phyloP scores from a whole-genome alignment of 2,888 invertebrate genomes.

The Dicycla oo region DNA sequence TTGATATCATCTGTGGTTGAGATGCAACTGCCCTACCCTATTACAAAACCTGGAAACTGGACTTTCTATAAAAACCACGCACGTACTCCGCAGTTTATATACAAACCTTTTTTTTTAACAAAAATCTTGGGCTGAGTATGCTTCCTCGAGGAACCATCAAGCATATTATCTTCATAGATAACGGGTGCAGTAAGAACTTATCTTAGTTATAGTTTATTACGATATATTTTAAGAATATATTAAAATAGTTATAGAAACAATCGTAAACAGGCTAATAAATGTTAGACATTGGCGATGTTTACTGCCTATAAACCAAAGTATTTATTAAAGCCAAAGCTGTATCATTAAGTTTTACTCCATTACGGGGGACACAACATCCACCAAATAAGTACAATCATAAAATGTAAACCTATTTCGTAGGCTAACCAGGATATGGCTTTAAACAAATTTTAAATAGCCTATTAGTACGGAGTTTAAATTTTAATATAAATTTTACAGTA shows the following conservation, averaged over 20 bases:
- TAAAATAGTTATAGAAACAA: conserved; percentile 61
- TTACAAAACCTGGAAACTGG: conserved; percentile 23
- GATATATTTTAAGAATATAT: conserved; percentile 51
- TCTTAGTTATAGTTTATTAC: conserved; percentile 22
- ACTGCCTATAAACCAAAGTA: conserved; percentile 66
- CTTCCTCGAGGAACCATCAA: conserved; percentile 29
- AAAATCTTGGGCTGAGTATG: conserved; percentile 6
- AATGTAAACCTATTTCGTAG: conserved; percentile 47
- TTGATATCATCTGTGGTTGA: conserved; percentile 51
- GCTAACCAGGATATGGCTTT: conserved; percentile 25
- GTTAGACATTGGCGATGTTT: conserved; percentile 61
- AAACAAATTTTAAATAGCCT: conserved; percentile 42
- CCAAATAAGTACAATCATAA: conserved; percentile 59
- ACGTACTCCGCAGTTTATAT: not conserved
- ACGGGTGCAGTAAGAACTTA: conserved; percentile 23
- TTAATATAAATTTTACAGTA: conserved; percentile 45
- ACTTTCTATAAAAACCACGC: conserved; percentile 10
- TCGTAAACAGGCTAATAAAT: conserved; percentile 64
- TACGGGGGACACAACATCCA: conserved; percentile 46
- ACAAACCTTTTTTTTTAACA: not conserved
- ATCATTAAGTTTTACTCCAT: conserved; percentile 63
- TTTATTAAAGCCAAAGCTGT: conserved; percentile 57
- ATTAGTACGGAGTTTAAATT: conserved; percentile 35
- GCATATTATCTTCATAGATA: conserved; percentile 36
- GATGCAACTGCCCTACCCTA: conserved; percentile 22